Base-by-base conservation (phyloP, 2,888 invertebrate genomes). In the Phymatocera aterrima region DNA sequence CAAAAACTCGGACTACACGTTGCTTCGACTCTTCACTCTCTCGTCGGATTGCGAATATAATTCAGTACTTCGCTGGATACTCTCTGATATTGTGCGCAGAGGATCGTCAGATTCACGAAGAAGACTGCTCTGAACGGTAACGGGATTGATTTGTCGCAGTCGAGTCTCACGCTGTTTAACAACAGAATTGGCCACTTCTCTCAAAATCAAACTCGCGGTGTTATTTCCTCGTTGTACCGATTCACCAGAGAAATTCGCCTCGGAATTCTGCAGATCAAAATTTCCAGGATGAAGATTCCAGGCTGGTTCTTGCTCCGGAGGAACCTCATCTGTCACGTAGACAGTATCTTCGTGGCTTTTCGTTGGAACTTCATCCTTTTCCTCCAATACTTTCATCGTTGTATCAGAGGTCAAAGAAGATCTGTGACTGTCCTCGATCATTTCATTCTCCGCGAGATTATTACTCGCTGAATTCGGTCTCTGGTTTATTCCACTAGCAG, bases 181-280 rank as follows among this genome's bases (percentile, higher is more conserved):
- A n/a, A 46, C 46, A n/a, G 68, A 68, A 24, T 46, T 43, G 10
- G 68, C 28, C 15, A 68, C 46, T 46, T 68, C 68, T 46, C 46
- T 68, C 28, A 68, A 34, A 46, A 68, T 68, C 24, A 46, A 68
- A 28, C 43, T 43, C 15, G 24, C 24, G 4, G 68, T 46, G 28
- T 34, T n/a, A 46, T 68, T 68, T 28, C 12, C 6, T n/a, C 2
- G 43, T 46, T 43, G 15, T n/a, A 18, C 34, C 68, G 2, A 18
- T n/a, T 21, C 61, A 37, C 24, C 57, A 28, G 28, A 28, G 21
- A 28, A 57, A 57, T 15, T 28, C 28, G 8, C 12, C 12, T 12
- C 3, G 21, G 57, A 57, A 57, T 57, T 57, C 21, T 28, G 24
- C 10, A 28, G 28, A 28, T 57, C 57, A 28, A 57, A 57, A 28